Conservation (phyloP, 2,888 invertebrate species). For the Eretmocerus hayati region DNA sequence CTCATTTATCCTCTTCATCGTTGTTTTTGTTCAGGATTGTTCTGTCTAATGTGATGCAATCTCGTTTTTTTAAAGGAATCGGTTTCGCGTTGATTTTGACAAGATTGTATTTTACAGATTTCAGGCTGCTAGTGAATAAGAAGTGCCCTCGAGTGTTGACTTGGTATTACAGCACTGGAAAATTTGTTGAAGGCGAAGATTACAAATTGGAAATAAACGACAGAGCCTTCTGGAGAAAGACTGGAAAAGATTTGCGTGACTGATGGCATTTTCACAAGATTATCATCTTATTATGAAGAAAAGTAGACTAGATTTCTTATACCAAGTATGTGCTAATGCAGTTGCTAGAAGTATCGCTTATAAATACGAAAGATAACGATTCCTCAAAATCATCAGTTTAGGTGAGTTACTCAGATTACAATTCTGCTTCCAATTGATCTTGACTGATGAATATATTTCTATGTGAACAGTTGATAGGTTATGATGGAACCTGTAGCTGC, state of each 20-base stretch:
- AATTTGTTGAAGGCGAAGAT: neutral
- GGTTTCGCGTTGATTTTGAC: neutral
- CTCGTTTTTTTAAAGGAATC: no score
- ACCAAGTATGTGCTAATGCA: slow-evolving; percentile 6
- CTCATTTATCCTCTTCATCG: neutral
- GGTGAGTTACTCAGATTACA: slow-evolving; percentile 1
- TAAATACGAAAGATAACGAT: slow-evolving; percentile 19
- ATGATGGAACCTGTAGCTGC: slow-evolving; percentile 21
- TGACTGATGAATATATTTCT: neutral
- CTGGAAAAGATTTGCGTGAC: neutral
- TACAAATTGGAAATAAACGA: neutral
- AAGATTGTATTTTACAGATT: slow-evolving; percentile 8
- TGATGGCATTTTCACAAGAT: slow-evolving; percentile 18
- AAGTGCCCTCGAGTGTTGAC: slow-evolving; percentile 5
- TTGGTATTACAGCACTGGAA: neutral
- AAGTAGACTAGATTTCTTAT: slow-evolving; percentile 10
- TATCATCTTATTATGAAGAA: slow-evolving; percentile 6
- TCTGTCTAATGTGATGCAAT: neutral
- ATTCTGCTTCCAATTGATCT: neutral
- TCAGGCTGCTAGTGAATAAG: slow-evolving; percentile 7
- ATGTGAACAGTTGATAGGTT: slow-evolving; percentile 2
- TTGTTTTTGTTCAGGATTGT: neutral
- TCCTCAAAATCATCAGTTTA: slow-evolving; percentile 3
- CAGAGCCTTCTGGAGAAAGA: neutral
- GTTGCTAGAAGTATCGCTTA: slow-evolving; percentile 8